Percentiles rank a stretch among this genome's conserved stretches.
phyloP scores from a whole-genome alignment of 2,113 vertebrate genomes.

The Illadopsis cleaveri region DNA sequence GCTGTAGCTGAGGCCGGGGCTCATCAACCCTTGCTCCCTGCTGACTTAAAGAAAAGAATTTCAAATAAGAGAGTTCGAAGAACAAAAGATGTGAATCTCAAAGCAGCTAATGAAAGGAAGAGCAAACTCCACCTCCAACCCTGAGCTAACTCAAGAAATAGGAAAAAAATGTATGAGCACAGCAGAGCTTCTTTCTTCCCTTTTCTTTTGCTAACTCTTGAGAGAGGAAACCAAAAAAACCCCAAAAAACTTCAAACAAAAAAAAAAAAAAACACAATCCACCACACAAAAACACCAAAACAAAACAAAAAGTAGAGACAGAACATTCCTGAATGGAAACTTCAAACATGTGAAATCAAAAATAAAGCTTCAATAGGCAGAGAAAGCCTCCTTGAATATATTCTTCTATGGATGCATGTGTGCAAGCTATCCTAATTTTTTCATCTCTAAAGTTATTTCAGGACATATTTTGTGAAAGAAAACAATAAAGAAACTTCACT shows the following conservation, averaged over 20 bases:
- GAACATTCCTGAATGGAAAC: neutral
- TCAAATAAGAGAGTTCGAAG: constrained; percentile 16
- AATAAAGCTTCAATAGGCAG: constrained; percentile 15
- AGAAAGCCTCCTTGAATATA: neutral
- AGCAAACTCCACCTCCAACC: constrained; percentile 3
- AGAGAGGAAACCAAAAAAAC: neutral
- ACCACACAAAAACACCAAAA: too few species aligned
- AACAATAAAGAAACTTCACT: neutral
- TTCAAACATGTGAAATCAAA: constrained; percentile 30
- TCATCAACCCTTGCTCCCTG: constrained; percentile 43
- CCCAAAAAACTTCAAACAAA: too few species aligned
- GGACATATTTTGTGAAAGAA: neutral
- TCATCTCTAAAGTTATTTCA: neutral
- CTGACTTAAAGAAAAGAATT: constrained; percentile 56
- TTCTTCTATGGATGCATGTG: neutral
- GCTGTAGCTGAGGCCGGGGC: constrained; percentile 27
- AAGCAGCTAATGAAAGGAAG: constrained; percentile 61
- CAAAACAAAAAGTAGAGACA: neutral
- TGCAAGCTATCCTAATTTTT: neutral
- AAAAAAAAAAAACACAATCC: neutral
- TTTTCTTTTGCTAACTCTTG: neutral
- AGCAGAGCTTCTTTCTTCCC: neutral
- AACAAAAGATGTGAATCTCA: constrained; percentile 69
- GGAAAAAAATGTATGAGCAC: neutral
- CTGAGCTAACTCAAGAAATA: constrained; percentile 20